Conservation (phyloP, 2,113 vertebrate species). For the Phasianus colchicus region DNA sequence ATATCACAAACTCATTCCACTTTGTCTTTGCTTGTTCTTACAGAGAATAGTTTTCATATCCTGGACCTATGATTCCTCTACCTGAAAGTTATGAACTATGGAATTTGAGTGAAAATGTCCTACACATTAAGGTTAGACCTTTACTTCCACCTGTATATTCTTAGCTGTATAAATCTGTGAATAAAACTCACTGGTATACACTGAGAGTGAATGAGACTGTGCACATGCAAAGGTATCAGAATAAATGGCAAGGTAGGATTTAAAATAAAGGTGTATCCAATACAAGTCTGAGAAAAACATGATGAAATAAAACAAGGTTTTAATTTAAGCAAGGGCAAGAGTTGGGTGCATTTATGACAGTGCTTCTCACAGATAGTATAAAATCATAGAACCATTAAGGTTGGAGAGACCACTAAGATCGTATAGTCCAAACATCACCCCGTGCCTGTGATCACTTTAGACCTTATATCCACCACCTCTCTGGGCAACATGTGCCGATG, state of each 20-base stretch:
- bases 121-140: background rate
- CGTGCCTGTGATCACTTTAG: too few relatives aligned
- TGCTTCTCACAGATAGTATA: background rate
- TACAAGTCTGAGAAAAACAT: background rate
- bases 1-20: conserved; percentile 50
- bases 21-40: conserved; percentile 44
- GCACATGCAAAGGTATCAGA: background rate
- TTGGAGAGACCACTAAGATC: too few relatives aligned
- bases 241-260: background rate
- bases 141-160: background rate
- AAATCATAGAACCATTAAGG: too few relatives aligned
- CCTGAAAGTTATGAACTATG: background rate
- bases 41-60: conserved; percentile 29
- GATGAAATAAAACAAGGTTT: background rate
- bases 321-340: background rate
- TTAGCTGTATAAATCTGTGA: background rate
- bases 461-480: too few relatives aligned
- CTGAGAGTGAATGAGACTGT: background rate
- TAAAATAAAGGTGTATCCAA: background rate
- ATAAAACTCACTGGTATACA: background rate
- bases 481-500: too few relatives aligned
- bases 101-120: background rate
- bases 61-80: background rate
- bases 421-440: too few relatives aligned
- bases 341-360: background rate